Evolutionary conservation across 2,797 vertebrate species (phyloP), one percentile per base, ranked within the genome.

Genomic region (Eurystomus glaucurus): DNA sequence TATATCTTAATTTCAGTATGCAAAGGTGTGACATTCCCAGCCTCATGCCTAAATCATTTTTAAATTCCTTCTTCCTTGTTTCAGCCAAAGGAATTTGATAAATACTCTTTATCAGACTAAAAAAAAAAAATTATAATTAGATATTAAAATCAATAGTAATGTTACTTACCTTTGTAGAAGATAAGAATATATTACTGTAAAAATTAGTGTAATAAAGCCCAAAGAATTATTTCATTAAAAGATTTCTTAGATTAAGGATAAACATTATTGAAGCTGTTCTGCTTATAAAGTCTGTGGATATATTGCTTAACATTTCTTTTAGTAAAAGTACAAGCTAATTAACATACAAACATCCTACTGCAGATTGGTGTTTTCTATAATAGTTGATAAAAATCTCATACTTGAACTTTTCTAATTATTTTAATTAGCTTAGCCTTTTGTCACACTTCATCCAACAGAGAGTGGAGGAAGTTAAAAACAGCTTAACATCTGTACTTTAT

Each of bases 351-450:
- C 74, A 71, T 55, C 16, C 25, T 78, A 45, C 25, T 55, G 55
- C 45, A 94, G 72, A 76, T 57, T 41, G 65, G 52, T 74, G 70
- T 94, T 90, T 92, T 96, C 25, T 60, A 22, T 94, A 60, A 39
- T 91, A 94, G 72, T 91, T 80, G 88, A 83, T 41, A 52, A 15
- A 93, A 82, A 88, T 81, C 15, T 88, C 51, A 82, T 72, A 91
- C 52, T 80, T 78, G 61, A 88, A 87, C 46, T 85, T 91, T 92
- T 84, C 28, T 75, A 70, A 91, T 96, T 84, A 76, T 83, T 91
- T 93, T 76, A 93, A 92, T 95, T 90, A 92, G 39, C 28, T 89
- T 79, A 94, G 23, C 46, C 46, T 96, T 92, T 97, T 91, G 78
- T 88, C 20, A 6, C 25, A 48, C 3, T 6, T 90, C 10, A 25